Evolutionary conservation across 2,797 vertebrate species (phyloP).

Genomic region (Squalus acanthias): DNA sequence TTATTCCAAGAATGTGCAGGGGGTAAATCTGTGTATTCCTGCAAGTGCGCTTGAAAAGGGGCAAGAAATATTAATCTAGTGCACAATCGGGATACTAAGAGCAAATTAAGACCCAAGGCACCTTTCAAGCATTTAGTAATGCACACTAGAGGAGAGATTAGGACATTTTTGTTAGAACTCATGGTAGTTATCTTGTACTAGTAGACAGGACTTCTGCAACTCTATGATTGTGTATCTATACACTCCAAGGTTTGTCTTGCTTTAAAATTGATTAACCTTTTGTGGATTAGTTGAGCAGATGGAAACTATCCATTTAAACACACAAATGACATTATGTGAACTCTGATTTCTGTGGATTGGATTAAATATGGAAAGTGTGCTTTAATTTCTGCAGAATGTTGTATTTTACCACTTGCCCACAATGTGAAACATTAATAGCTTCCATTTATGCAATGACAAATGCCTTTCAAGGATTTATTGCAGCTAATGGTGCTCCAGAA

Average conservation of each 20-base stretch:
- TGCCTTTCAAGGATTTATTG: neutral
- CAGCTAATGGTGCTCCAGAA: neutral
- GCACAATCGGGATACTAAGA: neutral
- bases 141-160: neutral
- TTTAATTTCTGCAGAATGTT: neutral
- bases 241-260: neutral
- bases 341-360: neutral
- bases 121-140: neutral
- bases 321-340: constrained; percentile 8
- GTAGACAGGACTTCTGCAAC: too few species aligned
- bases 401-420: neutral
- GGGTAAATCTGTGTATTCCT: neutral
- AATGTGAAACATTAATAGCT: neutral
- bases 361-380: neutral
- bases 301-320: neutral
- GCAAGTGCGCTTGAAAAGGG: neutral
- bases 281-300: neutral
- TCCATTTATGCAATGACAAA: neutral
- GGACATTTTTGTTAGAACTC: neutral
- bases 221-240: neutral
- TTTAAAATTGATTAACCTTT: neutral
- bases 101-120: neutral
- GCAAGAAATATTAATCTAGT: neutral
- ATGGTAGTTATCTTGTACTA: too few species aligned
- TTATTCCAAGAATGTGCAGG: neutral